Evolutionary conservation across 2,797 vertebrate genomes (phyloP).

Genomic region (Holocentrus rufus): DNA sequence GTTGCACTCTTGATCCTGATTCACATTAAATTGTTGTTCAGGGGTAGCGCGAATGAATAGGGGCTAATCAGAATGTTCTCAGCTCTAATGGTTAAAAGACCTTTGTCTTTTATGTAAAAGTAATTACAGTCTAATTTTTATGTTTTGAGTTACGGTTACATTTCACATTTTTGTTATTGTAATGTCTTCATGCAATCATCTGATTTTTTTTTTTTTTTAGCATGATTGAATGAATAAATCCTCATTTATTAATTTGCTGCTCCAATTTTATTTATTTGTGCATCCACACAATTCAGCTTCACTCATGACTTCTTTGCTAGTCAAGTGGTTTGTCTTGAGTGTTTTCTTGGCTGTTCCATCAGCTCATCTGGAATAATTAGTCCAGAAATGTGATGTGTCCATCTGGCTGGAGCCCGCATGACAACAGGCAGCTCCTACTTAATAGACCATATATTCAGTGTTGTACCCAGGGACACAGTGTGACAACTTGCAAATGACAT

Average conservation of each 20-base stretch:
- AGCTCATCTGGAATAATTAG: constrained; percentile 50
- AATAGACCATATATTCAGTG: constrained; percentile 40
- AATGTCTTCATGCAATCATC: constrained; percentile 35
- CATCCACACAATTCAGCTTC: constrained; percentile 38
- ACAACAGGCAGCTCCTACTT: constrained; percentile 25
- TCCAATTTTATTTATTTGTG: constrained; percentile 18
- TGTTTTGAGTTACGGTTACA: constrained; percentile 56
- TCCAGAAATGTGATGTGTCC: constrained; percentile 57
- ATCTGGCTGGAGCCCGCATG: constrained; percentile 56
- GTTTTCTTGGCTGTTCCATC: constrained; percentile 43
- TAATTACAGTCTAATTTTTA: constrained; percentile 60
- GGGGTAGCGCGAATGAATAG: constrained; percentile 56
- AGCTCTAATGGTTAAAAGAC: constrained; percentile 61
- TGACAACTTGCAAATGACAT: neutral
- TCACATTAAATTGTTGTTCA: constrained; percentile 35
- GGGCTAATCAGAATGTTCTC: constrained; percentile 49
- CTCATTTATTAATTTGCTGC: constrained; percentile 34
- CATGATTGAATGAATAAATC: constrained; percentile 63
- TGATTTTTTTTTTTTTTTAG: constrained; percentile 24
- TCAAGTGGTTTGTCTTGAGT: constrained; percentile 41
- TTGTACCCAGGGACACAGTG: constrained; percentile 20
- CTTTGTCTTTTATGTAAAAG: constrained; percentile 45
- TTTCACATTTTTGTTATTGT: constrained; percentile 46
- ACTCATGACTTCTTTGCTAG: constrained; percentile 6
- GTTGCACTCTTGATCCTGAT: constrained; percentile 39